Evolutionary conservation across 2,797 vertebrate genomes (phyloP), one percentile per base, ranked within the genome.

Genomic region (Brotogeris chrysoptera): DNA sequence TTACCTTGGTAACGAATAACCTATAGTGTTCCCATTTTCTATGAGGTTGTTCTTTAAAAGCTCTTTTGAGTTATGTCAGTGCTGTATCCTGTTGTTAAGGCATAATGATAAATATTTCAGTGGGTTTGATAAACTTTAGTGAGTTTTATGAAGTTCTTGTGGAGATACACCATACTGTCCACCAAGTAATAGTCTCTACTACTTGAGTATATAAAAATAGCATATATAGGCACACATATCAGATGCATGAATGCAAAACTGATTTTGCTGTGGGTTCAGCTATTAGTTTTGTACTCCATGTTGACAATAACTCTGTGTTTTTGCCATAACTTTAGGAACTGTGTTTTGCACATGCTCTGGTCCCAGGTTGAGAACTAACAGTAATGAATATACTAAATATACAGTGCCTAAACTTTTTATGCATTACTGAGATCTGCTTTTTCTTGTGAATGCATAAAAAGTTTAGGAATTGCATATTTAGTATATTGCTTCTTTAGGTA

Each of bases 151-250:
- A 76, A 50, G 15, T 10, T 80, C 20, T 63, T 63, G 18, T 63
- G 30, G 2, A 2, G 44, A 24, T 28, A 38, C 5, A 27, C 4
- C 6, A 11, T 17, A 30, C 20, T 24, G 8, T 27, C 41, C 32
- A 65, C 9, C 38, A 57, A 65, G 39, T 19, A 55, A n/a, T 32
- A 71, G 1, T 15, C 34, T n/a, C 23, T 61, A 5, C 19, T 38
- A 16, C 20, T 21, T 61, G 25, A 14, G n/a, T 38, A 25, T 7
- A 24, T 14, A 36, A 19, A 18, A 20, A 17, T 23, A 68, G 1
- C 6, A 2, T n/a, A 1, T 16, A 36, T 3, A 47, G 4, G 30
- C 5, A 46, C 1, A 38, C 36, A 21, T 9, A 24, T 1, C 19
- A 55, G 38, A 28, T 64, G 27, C 4, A 74, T 9, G 28, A n/a